Percentiles rank a stretch among this genome's conserved stretches.
Evolutionary conservation across 1,140 invertebrate genomes (phyloP).

Genomic region (Probaryconus sp.): DNA sequence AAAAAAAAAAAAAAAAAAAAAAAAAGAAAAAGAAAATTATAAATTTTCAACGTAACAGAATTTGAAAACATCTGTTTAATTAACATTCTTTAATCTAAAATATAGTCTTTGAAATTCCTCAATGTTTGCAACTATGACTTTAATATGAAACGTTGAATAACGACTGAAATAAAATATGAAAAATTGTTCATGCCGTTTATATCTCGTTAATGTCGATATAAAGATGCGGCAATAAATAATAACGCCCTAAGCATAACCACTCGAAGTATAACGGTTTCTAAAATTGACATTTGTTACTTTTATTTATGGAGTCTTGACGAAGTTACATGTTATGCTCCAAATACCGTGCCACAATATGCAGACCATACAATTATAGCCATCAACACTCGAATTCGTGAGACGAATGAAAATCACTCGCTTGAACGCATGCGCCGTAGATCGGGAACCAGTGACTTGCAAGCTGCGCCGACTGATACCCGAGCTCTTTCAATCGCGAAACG

Average conservation of each 20-base stretch:
- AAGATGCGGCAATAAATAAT: background rate
- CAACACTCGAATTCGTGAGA: conserved; percentile 35
- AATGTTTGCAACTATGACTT: too few relatives aligned
- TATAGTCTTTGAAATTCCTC: too few relatives aligned
- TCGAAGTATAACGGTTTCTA: conserved; percentile 1
- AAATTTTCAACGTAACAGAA: too few relatives aligned
- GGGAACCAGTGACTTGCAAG: conserved; percentile 32
- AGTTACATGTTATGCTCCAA: conserved; percentile 44
- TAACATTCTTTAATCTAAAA: too few relatives aligned
- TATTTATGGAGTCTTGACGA: conserved; percentile 36
- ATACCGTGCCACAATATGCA: conserved; percentile 39
- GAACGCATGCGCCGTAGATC: conserved; percentile 30
- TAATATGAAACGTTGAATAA: too few relatives aligned
- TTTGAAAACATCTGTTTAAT: too few relatives aligned
- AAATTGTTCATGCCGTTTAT: too few relatives aligned
- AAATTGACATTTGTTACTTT: conserved; percentile 36
- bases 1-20: too few relatives aligned
- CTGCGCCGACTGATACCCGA: conserved; percentile 24
- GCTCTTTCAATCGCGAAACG: conserved; percentile 9
- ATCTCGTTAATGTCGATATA: background rate
- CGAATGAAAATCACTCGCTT: conserved; percentile 15
- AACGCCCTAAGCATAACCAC: too few relatives aligned
- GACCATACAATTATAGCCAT: conserved; percentile 52
- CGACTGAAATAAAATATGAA: too few relatives aligned
- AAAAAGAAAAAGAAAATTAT: too few relatives aligned